Conservation (phyloP, 2,797 vertebrate species). For the Poecilia velifera region DNA sequence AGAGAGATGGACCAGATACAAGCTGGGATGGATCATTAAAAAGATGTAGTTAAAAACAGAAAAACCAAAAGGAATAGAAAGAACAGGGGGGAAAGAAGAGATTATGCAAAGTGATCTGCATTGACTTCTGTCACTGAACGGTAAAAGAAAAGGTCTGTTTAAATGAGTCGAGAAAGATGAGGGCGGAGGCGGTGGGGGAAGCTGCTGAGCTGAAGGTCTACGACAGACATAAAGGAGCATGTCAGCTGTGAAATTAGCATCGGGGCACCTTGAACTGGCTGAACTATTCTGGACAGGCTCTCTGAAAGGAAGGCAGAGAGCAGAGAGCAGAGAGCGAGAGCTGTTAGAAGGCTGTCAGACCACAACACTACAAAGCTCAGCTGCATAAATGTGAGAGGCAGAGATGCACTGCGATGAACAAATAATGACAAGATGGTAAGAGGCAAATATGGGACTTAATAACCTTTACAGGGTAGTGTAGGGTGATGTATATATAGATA, state of each 20-base stretch:
- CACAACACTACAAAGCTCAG: conserved; percentile 31
- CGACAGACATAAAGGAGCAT: conserved; percentile 73
- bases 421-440: conserved; percentile 19
- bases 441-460: conserved; percentile 23
- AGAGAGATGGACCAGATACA: conserved; percentile 44
- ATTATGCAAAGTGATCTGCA: conserved; percentile 52
- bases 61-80: conserved; percentile 23
- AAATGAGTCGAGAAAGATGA: conserved; percentile 46
- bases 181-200: conserved; percentile 15
- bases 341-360: conserved; percentile 19
- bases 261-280: conserved; percentile 74
- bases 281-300: conserved; percentile 55
- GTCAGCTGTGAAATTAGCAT: conserved; percentile 79
- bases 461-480: conserved; percentile 15
- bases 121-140: conserved; percentile 46
- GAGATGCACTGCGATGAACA: conserved; percentile 13
- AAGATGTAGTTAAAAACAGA: conserved; percentile 22
- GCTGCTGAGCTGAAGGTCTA: conserved; percentile 41
- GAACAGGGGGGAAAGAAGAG: conserved; percentile 22
- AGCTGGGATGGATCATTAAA: conserved; percentile 35
- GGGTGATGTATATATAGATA: not conserved
- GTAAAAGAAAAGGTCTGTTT: conserved; percentile 32
- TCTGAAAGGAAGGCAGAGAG: conserved; percentile 28
- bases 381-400: conserved; percentile 26
- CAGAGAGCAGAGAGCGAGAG: conserved; percentile 16